Evolutionary conservation across 2,888 invertebrate genomes (phyloP), one percentile per base, ranked within the genome.

Genomic region (Troides oblongomaculatus): DNA sequence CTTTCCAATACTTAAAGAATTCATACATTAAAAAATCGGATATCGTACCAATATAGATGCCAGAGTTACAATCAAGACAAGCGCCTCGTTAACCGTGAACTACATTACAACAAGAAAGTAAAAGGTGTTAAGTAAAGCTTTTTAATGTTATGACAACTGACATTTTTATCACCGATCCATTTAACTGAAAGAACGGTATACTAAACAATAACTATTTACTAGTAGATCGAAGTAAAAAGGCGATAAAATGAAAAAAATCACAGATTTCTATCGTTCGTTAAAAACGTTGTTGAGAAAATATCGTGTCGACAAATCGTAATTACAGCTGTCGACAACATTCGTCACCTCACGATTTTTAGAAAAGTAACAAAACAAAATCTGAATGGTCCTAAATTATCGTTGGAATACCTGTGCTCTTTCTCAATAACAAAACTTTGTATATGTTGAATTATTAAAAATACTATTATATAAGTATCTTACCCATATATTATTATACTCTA

Each of bases 301-400:
- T 62, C 62, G 58, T 66, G 62, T 39, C 50, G 66, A 70, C 66
- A 70, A 62, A 62, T 62, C 30, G 66, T 66, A 70, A 70, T 70
- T 66, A 62, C 58, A 57, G 23, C 62, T 70, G 65, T 66, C 69
- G 62, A 66, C 58, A 50, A 57, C 62, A 62, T 30, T 58, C 65
- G 57, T 69, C 65, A 59, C 50, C 50, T 62, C 14, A 18, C 30
- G 36, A 8, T 43, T 63, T 63, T 21, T 30, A 46, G 61, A 65
- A 68, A 68, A n/a, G 21, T 60, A 64, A 46, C 46, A 36, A 66
- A 59, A 50, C 46, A 36, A 66, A 53, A 50, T 43, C 2, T 39
- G 14, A 69, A 36, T 10, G 39, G 25, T 43, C 8, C 17, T 14
- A 60, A 56, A 61, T 39, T 60, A 21, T 2, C 43, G 8, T 2